Evolutionary conservation across 1,140 invertebrate species (phyloP).

Genomic region (Episyrphus balteatus): DNA sequence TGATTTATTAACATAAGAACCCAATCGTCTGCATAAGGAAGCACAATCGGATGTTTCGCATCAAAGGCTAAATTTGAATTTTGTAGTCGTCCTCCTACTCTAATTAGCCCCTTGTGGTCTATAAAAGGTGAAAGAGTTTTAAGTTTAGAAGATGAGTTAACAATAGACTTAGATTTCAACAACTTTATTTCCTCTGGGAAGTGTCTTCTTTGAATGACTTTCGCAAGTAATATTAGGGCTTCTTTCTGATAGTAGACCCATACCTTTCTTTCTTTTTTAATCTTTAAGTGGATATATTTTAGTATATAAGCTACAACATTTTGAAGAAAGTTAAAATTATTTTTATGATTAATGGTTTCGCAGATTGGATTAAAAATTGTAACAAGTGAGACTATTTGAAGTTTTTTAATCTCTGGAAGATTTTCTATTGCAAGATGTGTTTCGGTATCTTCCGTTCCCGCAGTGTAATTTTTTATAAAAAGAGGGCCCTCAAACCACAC

Average conservation of each 20-base stretch:
- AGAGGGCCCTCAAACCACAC: neutral
- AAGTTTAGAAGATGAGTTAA: neutral
- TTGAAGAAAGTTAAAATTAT: neutral
- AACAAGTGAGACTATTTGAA: too few species aligned
- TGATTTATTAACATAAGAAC: neutral
- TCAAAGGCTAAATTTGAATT: neutral
- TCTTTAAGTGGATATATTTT: neutral
- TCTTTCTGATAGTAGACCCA: too few species aligned
- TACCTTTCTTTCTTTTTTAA: too few species aligned
- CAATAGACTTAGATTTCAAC: too few species aligned
- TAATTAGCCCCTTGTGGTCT: neutral
- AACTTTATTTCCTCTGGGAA: too few species aligned
- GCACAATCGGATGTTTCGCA: slow-evolving; percentile 2
- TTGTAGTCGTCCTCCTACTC: slow-evolving; percentile 1
- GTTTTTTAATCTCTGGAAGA: neutral
- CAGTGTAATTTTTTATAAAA: neutral
- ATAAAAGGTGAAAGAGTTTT: neutral
- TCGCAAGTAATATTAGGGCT: too few species aligned
- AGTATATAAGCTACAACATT: neutral
- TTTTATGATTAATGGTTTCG: neutral
- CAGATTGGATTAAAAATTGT: neutral
- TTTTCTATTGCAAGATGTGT: neutral
- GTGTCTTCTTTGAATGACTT: too few species aligned
- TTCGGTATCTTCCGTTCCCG: neutral
- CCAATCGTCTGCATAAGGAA: neutral